These are phyloP conservation scores for Platysteira castanea DNA, from an alignment of 2,113 vertebrate genomes.

Conservation along the genomic window DNA sequence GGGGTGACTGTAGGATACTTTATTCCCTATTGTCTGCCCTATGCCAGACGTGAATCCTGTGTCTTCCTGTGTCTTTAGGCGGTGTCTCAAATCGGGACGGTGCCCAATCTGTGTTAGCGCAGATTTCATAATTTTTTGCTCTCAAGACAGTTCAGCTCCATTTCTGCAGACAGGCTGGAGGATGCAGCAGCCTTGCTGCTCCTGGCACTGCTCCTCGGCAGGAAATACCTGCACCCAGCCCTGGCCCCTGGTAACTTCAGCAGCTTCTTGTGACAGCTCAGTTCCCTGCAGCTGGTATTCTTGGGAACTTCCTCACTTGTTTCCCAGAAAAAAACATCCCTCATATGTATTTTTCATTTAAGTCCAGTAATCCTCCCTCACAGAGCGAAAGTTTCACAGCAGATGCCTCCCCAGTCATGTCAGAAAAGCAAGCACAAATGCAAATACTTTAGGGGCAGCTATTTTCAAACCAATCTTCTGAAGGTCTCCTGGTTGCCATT, in stretches of 20 bases:
- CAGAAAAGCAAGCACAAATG: neutral
- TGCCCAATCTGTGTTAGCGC: accelerated
- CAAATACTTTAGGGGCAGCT: neutral
- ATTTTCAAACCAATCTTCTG: neutral
- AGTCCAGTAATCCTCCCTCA: neutral
- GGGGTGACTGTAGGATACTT: too few relatives aligned
- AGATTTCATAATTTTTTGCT: neutral
- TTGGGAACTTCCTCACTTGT: neutral
- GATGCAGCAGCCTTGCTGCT: neutral
- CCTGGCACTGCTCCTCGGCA: neutral
- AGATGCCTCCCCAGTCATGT: neutral
- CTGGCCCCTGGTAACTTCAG: neutral
- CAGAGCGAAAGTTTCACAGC: neutral
- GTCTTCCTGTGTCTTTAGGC: too few relatives aligned
- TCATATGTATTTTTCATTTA: neutral
- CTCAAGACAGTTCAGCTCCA: neutral
- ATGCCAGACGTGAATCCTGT: too few relatives aligned
- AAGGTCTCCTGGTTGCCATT: neutral
- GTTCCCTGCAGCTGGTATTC: neutral
- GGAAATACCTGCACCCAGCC: neutral
- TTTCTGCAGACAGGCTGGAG: accelerated
- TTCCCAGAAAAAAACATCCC: neutral
- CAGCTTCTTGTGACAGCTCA: neutral
- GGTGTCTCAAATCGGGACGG: too few relatives aligned
- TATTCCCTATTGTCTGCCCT: too few relatives aligned